A percentile compares a stretch with the other conserved stretches of the same genome.
phyloP scores from a whole-genome alignment of 2,888 invertebrate species.

The Notodonta dromedarius region DNA sequence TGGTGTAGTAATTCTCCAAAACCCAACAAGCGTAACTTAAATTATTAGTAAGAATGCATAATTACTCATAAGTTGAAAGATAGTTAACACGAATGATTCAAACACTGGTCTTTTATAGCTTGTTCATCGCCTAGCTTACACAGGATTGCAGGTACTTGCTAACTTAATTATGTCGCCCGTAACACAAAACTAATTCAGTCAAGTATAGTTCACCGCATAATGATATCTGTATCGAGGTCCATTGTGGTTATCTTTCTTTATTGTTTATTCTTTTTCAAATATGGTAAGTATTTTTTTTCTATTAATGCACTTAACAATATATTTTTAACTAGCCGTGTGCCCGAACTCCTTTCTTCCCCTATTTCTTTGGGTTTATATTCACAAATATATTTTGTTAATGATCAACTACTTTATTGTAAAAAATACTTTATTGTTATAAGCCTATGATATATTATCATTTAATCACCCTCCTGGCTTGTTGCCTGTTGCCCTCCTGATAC shows the following conservation, averaged over 20 bases:
- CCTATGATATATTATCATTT: too few species aligned
- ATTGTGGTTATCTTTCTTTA: neutral
- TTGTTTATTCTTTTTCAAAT: slow-evolving; percentile 16
- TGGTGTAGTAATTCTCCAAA: too few species aligned
- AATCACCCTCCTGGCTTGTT: too few species aligned
- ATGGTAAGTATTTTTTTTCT: slow-evolving; percentile 26
- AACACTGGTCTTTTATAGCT: neutral
- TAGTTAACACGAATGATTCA: neutral
- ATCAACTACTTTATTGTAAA: too few species aligned
- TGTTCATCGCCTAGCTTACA: slow-evolving; percentile 10
- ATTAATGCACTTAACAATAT: neutral
- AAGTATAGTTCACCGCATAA: slow-evolving; percentile 9
- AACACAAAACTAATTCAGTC: slow-evolving; percentile 33
- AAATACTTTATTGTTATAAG: too few species aligned
- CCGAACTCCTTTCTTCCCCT: too few species aligned
- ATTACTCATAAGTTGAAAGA: neutral
- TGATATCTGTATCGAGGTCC: slow-evolving; percentile 25
- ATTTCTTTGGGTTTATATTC: too few species aligned
- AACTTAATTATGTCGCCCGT: slow-evolving; percentile 31
- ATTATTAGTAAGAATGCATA: too few species aligned
- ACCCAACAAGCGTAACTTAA: too few species aligned
- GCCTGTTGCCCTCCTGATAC: too few species aligned
- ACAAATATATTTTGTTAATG: too few species aligned
- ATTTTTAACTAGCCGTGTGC: too few species aligned
- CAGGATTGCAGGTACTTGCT: slow-evolving; percentile 8